Evolutionary conservation across 2,797 vertebrate species (phyloP), one percentile per base, ranked within the genome.

Genomic region (Diplodus puntazzo): DNA sequence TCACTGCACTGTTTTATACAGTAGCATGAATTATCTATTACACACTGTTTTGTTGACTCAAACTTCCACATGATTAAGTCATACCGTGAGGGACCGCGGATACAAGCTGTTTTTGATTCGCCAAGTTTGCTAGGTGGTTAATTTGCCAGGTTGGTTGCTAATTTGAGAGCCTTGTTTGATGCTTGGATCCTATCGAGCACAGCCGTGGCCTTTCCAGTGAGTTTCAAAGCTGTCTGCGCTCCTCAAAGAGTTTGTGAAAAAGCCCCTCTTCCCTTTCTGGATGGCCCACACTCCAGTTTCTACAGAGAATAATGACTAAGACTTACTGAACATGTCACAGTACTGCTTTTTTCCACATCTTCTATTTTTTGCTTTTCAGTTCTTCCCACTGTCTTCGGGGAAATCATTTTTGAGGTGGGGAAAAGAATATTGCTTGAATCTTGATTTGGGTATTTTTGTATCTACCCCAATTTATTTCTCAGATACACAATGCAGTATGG

Each of bases 111-210:
- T 88, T 88, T 86, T 89, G 83, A 90, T 91, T 88, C 67, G 53
- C 79, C 52, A 74, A 80, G 77, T 85, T 88, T 88, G 87, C 82
- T 82, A 88, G 89, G 89, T 91, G 84, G 81, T 90, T 92, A 73
- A 93, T 94, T 93, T 92, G 89, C 71, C 17, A 79, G 82, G 85
- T 82, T 79, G 88, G 75, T 75, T 81, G 79, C 86, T 92, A 90
- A 92, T 94, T 92, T 92, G 88, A 90, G 88, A 82, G 83, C 21
- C n/a, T 34, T 55, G 86, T 93, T 94, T 93, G 93, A 93, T 91
- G 89, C 88, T 75, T 46, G 78, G 75, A 86, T 88, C 73, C 73
- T 71, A 73, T 77, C 43, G 74, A 85, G 77, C 34, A 1, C 83
- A 76, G 82, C 65, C 69, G 45, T 75, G 82, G 88, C 84, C 81